A percentile compares a stretch with the other conserved stretches of the same genome.
Conservation (phyloP, 2,797 vertebrate genomes). For the Ibycter americanus region DNA sequence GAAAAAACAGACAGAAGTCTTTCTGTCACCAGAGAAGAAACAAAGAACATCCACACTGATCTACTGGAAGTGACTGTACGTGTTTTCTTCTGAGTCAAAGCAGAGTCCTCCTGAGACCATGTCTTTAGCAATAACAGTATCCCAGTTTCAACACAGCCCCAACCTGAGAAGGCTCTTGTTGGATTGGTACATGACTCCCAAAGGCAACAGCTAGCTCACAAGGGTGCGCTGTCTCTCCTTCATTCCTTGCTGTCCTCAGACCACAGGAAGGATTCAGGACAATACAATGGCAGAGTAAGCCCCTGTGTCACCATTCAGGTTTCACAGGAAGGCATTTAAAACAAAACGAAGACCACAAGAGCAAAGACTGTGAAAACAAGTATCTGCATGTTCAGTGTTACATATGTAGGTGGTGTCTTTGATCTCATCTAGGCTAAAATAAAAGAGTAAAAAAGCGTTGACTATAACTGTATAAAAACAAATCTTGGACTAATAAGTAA, state of each 20-base stretch:
- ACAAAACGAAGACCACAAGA: not conserved
- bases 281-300: not conserved
- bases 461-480: not conserved
- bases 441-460: not conserved
- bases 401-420: not conserved
- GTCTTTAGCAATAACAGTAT: not conserved
- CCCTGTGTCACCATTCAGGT: not conserved
- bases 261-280: not conserved
- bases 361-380: not conserved
- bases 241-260: not conserved
- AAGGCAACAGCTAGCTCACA: not conserved
- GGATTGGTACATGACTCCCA: not conserved
- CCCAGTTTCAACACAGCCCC: not conserved
- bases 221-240: not conserved
- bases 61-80: not conserved
- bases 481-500: not conserved
- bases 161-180: not conserved
- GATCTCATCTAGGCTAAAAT: not conserved
- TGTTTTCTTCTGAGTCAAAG: not conserved
- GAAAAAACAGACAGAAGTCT: not conserved
- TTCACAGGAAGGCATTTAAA: not conserved
- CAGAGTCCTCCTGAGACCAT: not conserved
- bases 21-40: not conserved
- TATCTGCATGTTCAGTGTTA: not conserved
- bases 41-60: not conserved